phyloP scores from a whole-genome alignment of 92 coral and sea anemone genomes.

The Siderastrea radians region DNA sequence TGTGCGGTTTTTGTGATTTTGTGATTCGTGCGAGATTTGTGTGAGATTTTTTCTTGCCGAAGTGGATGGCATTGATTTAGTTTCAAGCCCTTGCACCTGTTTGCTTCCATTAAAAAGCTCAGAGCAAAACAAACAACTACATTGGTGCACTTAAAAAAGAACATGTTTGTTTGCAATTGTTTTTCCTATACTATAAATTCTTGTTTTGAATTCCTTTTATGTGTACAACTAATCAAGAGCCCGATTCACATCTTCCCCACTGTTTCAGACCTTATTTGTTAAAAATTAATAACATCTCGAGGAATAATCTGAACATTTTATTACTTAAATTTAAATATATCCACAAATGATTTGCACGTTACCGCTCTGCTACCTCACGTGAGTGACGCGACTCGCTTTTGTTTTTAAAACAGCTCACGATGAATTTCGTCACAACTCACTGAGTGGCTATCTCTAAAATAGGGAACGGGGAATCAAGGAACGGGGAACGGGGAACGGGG shows the following conservation, averaged over 20 bases:
- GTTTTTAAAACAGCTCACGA: too few relatives aligned
- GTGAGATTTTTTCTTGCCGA: neutral
- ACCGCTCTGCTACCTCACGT: neutral
- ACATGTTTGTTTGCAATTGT: constrained; percentile 29
- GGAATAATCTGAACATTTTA: neutral
- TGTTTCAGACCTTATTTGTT: constrained; percentile 32
- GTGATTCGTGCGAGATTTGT: neutral
- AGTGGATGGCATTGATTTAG: neutral
- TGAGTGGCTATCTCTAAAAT: too few relatives aligned
- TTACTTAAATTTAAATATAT: neutral
- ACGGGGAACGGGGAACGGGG: too few relatives aligned
- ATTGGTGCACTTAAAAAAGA: constrained; percentile 4
- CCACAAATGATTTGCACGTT: neutral
- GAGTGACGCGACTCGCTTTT: too few relatives aligned
- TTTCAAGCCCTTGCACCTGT: constrained; percentile 15
- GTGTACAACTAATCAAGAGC: neutral
- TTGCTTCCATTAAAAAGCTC: neutral
- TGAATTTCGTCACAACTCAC: too few relatives aligned
- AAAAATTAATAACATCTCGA: constrained; percentile 14
- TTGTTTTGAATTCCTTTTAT: constrained; percentile 17
- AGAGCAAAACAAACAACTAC: constrained; percentile 20
- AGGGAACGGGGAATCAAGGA: too few relatives aligned
- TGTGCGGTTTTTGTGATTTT: neutral
- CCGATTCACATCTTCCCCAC: constrained; percentile 25
- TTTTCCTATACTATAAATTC: neutral